A percentile compares a stretch with the other conserved stretches of the same genome.
phyloP scores from a whole-genome alignment of 2,113 vertebrate species.

The Dendrocopos noguchii region DNA sequence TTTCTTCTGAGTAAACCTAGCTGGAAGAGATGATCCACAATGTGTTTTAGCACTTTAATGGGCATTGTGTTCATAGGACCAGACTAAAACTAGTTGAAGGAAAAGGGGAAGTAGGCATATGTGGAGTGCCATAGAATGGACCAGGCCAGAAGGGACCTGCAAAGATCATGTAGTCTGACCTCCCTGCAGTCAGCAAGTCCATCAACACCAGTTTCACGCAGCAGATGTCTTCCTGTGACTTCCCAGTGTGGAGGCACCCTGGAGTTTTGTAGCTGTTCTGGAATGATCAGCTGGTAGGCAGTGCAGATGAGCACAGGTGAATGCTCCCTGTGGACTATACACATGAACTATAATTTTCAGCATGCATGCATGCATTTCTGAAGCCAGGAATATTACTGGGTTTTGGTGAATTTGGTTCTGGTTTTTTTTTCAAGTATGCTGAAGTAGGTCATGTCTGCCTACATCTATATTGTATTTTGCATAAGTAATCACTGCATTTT shows the following conservation, averaged over 20 bases:
- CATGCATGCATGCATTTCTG: not conserved
- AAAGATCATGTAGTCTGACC: no score
- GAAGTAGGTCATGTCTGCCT: not conserved
- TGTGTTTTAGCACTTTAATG: not conserved
- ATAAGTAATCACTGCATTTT: not conserved
- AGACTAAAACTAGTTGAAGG: not conserved
- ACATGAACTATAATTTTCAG: not conserved
- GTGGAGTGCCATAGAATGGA: not conserved
- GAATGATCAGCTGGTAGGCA: not conserved
- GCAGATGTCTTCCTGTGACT: not conserved
- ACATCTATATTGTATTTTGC: not conserved
- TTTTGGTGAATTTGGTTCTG: not conserved
- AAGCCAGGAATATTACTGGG: not conserved
- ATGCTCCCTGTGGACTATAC: not conserved
- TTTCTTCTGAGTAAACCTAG: not conserved
- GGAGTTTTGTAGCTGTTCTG: not conserved
- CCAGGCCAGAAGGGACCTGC: no score
- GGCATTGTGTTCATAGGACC: not conserved
- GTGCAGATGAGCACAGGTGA: accelerated
- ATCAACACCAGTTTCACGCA: not conserved
- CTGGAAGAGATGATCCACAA: not conserved
- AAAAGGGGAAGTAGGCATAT: not conserved
- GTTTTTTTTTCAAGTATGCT: not conserved
- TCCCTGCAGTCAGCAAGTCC: not conserved
- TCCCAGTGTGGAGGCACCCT: not conserved